Conservation (phyloP, 2,113 vertebrate genomes). For the Strigops habroptila region DNA sequence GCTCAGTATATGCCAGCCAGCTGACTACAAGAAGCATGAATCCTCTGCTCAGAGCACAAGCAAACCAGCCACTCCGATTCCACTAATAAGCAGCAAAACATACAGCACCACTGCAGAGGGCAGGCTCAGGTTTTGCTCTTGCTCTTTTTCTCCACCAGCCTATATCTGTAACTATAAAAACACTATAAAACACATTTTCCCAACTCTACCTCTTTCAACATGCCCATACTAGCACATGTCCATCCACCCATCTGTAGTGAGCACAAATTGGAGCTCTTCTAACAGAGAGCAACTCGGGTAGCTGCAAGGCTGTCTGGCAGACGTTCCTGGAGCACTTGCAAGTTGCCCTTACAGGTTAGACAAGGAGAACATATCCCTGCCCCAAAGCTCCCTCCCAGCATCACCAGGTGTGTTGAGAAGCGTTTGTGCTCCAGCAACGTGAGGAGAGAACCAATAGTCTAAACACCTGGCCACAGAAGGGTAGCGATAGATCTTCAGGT, state of each 20-base stretch:
- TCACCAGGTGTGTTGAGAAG: neutral
- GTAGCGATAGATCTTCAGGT: neutral
- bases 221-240: rapidly evolving
- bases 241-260: neutral
- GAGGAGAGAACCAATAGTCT: neutral
- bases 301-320: neutral
- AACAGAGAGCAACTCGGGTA: neutral
- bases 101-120: neutral
- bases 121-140: neutral
- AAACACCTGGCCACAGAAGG: neutral
- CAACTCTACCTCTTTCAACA: neutral
- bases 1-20: neutral
- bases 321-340: neutral
- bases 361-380: neutral
- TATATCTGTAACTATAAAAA: neutral
- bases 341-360: neutral
- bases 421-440: neutral
- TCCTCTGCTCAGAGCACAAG: neutral
- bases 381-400: neutral
- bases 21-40: neutral
- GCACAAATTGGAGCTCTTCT: neutral
- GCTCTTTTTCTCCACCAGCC: neutral
- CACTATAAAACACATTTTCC: neutral
- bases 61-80: neutral
- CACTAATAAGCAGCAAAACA: neutral